Conservation (phyloP, 2,113 vertebrate genomes). For the Pagrus major region DNA sequence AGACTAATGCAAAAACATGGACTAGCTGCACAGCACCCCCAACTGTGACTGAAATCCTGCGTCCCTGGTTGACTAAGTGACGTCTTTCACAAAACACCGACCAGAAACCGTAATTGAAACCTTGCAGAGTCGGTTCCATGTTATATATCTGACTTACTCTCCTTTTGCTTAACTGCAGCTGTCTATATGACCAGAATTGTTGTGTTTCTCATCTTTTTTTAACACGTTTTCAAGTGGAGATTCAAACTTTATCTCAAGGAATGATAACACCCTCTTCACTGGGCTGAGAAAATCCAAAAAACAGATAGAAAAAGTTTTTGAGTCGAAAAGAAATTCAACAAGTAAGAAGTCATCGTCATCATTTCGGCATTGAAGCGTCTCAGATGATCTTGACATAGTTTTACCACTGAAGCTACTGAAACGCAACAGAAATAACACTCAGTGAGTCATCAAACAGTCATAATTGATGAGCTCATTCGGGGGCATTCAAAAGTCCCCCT, state of each 20-base stretch:
- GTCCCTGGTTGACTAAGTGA: too few species aligned
- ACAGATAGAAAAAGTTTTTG: too few species aligned
- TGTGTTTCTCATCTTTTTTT: too few species aligned
- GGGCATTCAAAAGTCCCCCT: not conserved
- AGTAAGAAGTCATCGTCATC: not conserved
- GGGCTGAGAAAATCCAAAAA: not conserved
- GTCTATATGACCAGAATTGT: too few species aligned
- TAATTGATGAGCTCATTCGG: slow-evolving; percentile 1
- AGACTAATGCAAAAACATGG: too few species aligned
- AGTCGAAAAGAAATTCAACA: not conserved
- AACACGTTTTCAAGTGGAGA: not conserved
- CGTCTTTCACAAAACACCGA: too few species aligned
- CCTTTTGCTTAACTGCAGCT: too few species aligned
- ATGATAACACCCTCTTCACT: not conserved
- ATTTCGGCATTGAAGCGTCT: not conserved
- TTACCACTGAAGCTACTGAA: not conserved
- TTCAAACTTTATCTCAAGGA: not conserved
- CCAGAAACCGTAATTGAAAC: too few species aligned
- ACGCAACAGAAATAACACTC: not conserved
- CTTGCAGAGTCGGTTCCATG: too few species aligned
- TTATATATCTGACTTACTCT: too few species aligned
- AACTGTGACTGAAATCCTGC: too few species aligned
- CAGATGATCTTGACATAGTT: not conserved
- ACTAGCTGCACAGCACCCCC: too few species aligned
- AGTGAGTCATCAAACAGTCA: not conserved